Evolutionary conservation across 64 coral and sea anemone genomes (phyloP), one percentile per base, ranked within the genome.

Genomic region (Montipora sp.): DNA sequence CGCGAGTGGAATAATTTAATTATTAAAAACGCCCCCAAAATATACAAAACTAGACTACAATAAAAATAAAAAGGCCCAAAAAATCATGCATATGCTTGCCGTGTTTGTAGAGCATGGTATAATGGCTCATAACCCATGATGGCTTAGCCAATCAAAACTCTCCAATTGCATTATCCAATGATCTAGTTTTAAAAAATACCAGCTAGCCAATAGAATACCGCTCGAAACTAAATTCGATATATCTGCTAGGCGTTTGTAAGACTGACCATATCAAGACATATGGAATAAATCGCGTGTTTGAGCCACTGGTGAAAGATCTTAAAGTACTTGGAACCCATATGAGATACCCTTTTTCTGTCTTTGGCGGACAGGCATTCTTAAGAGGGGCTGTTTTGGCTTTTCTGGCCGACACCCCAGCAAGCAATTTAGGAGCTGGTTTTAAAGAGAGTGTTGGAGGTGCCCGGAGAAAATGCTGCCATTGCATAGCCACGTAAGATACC

Each of bases 371-470:
- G 75, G 0, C 63, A 19, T 8, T 9, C 49, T n/a, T 89, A 3
- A 51, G 87, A 76, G 87, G 87, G 23, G 73, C 48, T 48, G 16
- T 87, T 21, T 21, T 87, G 45, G 84, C 68, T 27, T 48, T 87
- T 8, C 63, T 87, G n/a, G 84, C 69, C 5, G 84, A 87, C 49
- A 87, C 84, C 47, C 84, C 68, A 10, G 84, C 84, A 19, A 75
- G 84, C 69, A 47, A 87, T 2, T 65, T 73, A 18, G 36, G 43
- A 49, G 84, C 44, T 69, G 84, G 84, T 10, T 87, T 87, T n/a
- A 87, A 87, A 8, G 65, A 69, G 21, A 51, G 84, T 51, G 84
- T 75, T 73, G 84, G 84, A 21, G 84, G 84, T 20, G 84, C 84
- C 15, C 46, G 19, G 12, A 79, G 57, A 51, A 90, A 90, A 65